Evolutionary conservation across 2,113 vertebrate species (phyloP).

Genomic region (Prochilodus magdalenae): DNA sequence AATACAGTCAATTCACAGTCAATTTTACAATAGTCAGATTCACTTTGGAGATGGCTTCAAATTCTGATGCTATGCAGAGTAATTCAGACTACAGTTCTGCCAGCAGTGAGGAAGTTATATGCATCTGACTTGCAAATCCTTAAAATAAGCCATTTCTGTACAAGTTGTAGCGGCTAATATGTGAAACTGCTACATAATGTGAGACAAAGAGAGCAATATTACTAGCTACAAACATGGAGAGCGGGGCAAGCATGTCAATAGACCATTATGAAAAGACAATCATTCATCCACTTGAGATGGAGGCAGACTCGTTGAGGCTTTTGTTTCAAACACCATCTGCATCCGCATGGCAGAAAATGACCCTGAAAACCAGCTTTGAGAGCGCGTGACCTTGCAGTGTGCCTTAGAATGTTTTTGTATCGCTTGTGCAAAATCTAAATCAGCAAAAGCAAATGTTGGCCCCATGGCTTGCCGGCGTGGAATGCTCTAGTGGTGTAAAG

Average conservation of each 20-base stretch:
- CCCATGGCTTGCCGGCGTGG: neutral
- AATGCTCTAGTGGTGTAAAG: constrained; percentile 9
- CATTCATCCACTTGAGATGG: neutral
- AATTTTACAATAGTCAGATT: neutral
- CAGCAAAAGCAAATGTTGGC: constrained; percentile 14
- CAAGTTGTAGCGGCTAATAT: neutral
- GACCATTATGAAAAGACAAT: constrained; percentile 4
- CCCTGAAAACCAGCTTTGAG: constrained; percentile 12
- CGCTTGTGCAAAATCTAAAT: constrained; percentile 6
- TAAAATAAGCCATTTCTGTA: neutral
- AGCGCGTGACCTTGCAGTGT: constrained; percentile 7
- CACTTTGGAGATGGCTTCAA: neutral
- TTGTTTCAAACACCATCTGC: constrained; percentile 16
- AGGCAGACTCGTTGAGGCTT: neutral
- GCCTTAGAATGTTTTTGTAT: neutral
- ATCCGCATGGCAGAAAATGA: neutral
- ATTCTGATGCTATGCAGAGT: neutral
- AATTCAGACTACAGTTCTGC: neutral
- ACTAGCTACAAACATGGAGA: neutral
- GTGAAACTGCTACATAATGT: neutral
- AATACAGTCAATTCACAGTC: too few relatives aligned
- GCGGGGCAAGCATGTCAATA: constrained; percentile 8
- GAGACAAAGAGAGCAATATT: neutral
- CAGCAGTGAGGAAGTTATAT: neutral
- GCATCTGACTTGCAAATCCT: neutral